phyloP scores from a whole-genome alignment of 2,888 invertebrate species.

The Ennomos fuscantarius region DNA sequence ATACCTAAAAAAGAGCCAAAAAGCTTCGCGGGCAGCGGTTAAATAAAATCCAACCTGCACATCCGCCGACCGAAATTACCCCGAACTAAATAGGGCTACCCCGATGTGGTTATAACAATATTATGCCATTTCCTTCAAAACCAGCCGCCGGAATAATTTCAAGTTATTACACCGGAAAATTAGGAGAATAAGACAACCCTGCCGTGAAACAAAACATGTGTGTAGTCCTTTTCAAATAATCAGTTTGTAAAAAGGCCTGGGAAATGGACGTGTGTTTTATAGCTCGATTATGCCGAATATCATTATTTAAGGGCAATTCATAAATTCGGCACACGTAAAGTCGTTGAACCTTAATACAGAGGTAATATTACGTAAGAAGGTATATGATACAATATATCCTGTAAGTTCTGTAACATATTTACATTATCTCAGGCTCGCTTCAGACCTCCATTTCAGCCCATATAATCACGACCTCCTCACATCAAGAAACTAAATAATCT shows the following conservation, averaged over 20 bases:
- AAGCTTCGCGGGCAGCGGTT: constrained; percentile 5
- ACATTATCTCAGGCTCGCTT: too few relatives aligned
- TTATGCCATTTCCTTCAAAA: constrained; percentile 44
- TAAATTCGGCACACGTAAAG: neutral
- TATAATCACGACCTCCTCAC: too few relatives aligned
- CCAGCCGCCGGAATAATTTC: constrained; percentile 47
- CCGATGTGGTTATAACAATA: constrained; percentile 47
- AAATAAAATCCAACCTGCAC: constrained; percentile 12
- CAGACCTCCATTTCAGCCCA: too few relatives aligned
- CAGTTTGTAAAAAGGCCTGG: constrained; percentile 26
- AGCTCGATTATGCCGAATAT: constrained; percentile 7
- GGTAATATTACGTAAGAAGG: neutral
- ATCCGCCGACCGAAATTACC: constrained; percentile 28
- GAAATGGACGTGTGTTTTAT: constrained; percentile 6
- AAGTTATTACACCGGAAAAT: constrained; percentile 55
- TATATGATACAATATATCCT: neutral
- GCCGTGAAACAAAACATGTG: constrained; percentile 48
- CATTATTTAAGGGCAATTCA: constrained; percentile 8
- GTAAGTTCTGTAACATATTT: too few relatives aligned
- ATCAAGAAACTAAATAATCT: too few relatives aligned
- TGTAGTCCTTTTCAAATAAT: constrained; percentile 41
- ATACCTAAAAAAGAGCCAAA: constrained; percentile 6
- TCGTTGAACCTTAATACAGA: neutral
- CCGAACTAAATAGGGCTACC: constrained; percentile 39
- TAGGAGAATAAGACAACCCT: constrained; percentile 48